Evolutionary conservation across 1,140 invertebrate genomes (phyloP), one percentile per base, ranked within the genome.

Genomic region (Bombus affinis): DNA sequence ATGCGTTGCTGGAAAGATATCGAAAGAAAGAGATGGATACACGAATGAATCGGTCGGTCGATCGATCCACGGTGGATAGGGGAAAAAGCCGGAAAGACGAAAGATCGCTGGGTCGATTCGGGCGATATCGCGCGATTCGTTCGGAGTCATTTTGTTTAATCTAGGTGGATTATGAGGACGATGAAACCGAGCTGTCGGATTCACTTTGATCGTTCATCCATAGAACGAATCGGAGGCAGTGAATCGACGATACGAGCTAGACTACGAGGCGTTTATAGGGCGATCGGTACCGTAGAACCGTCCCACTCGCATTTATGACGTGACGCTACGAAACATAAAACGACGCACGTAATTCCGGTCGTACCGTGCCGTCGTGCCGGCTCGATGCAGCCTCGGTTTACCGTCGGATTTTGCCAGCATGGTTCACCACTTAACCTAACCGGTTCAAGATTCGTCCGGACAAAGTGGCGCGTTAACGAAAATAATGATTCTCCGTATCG

Each of bases 391-490:
- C 72, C 25, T 76, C 35, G 74, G 53, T 76, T 59, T 76, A 76
- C 39, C 71, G 72, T 18, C 53, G 76, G 42, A 47, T 81, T 81
- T 62, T 39, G 42, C 25, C 59, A 18, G 10, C 39, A 62, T 15
- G 62, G 59, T 53, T 83, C 35, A 10, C 62, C 73, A 83, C 62
- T 71, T 81, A 28, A 78, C 39, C 22, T 39, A 39, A 59, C 59
- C 1, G 32, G 22, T 47, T 44, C 79, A 74, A 74, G 78, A 74
- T 59, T 68, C 42, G n/a, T 44, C 0, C 22, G 25, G 42, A 53
- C 59, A 66, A 74, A 65, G 84, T 37, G 79, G 10, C 78, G 44
- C 71, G 71, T 81, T 81, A 68, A 74, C 78, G 79, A 74, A 85
- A 80, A 62, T 80, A 85, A 81, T 73, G 53, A 85, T 83, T 65